Percentiles rank a stretch among this genome's conserved stretches.
Evolutionary conservation across 2,888 invertebrate genomes (phyloP).

Genomic region (Aspidiotus rigidus): DNA sequence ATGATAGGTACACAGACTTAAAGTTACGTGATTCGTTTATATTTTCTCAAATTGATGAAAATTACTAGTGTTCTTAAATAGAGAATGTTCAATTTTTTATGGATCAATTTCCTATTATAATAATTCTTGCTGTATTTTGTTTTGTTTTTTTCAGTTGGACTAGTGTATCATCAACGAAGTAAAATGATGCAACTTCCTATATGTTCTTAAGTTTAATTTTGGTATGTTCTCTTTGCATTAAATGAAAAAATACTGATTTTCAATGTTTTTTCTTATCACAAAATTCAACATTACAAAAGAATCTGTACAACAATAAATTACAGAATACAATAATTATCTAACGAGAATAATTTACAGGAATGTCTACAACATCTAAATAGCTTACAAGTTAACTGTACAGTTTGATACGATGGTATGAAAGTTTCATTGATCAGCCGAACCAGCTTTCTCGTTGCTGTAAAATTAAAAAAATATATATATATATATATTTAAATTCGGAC

Average conservation of each 20-base stretch:
- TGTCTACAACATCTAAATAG: slow-evolving; percentile 14
- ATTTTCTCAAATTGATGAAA: too few relatives aligned
- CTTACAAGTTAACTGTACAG: slow-evolving; percentile 17
- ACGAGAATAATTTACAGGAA: too few relatives aligned
- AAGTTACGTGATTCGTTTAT: too few relatives aligned
- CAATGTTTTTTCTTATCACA: background rate
- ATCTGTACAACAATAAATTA: slow-evolving; percentile 22
- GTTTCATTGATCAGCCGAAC: slow-evolving; percentile 34
- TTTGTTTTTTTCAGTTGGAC: slow-evolving; percentile 20
- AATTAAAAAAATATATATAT: slow-evolving; percentile 19
- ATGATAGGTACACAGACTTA: too few relatives aligned
- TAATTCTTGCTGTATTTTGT: background rate
- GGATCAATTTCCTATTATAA: background rate
- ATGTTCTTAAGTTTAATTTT: slow-evolving; percentile 9
- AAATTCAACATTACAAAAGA: slow-evolving; percentile 10
- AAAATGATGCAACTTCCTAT: background rate
- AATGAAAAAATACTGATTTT: slow-evolving; percentile 14
- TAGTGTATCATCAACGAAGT: background rate
- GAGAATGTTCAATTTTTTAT: too few relatives aligned
- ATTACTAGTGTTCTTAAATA: too few relatives aligned
- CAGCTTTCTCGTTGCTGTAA: slow-evolving; percentile 35
- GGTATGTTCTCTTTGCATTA: slow-evolving; percentile 10
- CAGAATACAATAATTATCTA: slow-evolving; percentile 12
- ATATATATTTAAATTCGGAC: slow-evolving; percentile 20
- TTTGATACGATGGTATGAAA: slow-evolving; percentile 22